Percentiles rank a stretch among this genome's conserved stretches.
These are phyloP conservation scores for Cromileptes altivelis DNA, from an alignment of 2,113 vertebrate species.

Conservation along the genomic window DNA sequence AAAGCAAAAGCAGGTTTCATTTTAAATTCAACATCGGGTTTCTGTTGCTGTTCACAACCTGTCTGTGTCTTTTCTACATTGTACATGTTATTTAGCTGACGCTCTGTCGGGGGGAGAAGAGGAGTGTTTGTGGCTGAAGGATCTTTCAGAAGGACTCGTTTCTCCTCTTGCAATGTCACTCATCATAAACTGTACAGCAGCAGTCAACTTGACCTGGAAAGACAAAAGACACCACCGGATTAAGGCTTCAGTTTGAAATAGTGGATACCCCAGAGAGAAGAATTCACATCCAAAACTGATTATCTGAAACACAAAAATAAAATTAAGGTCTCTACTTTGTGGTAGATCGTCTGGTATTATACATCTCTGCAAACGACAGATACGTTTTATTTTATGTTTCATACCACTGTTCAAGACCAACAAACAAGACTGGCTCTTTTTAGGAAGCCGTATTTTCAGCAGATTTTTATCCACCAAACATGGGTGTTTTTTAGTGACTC, in stretches of 20 bases:
- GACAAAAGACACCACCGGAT: neutral
- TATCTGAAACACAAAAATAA: neutral
- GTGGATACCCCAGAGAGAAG: neutral
- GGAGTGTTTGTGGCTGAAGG: neutral
- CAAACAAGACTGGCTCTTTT: no score
- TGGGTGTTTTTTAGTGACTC: no score
- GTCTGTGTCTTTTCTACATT: neutral
- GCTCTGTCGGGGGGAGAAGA: neutral
- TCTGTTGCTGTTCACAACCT: neutral
- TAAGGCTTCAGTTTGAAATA: neutral
- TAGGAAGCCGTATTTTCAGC: no score
- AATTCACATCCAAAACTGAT: neutral
- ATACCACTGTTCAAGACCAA: no score
- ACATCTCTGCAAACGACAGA: no score
- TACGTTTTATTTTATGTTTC: no score
- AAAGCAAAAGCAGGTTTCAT: neutral
- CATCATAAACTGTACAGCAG: neutral
- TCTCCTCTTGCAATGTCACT: neutral
- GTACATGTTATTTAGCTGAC: neutral
- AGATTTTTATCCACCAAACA: no score
- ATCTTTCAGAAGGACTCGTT: neutral
- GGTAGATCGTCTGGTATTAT: neutral
- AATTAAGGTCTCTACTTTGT: neutral
- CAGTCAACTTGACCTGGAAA: neutral
- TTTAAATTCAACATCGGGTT: neutral